Conservation (phyloP, 2,888 invertebrate genomes). For the Drosophila putrida region DNA sequence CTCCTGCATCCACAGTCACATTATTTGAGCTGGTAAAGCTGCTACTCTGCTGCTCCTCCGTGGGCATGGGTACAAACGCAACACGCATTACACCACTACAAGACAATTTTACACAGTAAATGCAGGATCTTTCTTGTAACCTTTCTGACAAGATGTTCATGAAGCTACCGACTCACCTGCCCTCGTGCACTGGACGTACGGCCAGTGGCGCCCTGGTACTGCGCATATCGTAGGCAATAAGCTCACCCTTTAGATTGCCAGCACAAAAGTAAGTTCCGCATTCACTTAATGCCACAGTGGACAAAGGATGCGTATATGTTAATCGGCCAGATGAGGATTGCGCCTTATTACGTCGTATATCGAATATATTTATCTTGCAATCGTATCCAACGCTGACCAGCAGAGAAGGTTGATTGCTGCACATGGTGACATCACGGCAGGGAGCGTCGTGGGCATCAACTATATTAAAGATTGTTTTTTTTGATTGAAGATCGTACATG, state of each 20-base stretch:
- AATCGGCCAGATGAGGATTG: slow-evolving; percentile 71
- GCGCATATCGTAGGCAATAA: slow-evolving; percentile 83
- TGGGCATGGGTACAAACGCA: slow-evolving; percentile 78
- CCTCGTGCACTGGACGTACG: slow-evolving; percentile 77
- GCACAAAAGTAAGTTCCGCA: slow-evolving; percentile 84
- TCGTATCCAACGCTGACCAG: slow-evolving; percentile 85
- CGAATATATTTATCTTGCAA: slow-evolving; percentile 84
- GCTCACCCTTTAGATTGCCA: slow-evolving; percentile 84
- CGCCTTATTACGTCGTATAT: slow-evolving; percentile 80
- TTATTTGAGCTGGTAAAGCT: slow-evolving; percentile 69
- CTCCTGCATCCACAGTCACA: slow-evolving; percentile 32
- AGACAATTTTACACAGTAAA: no score
- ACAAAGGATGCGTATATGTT: slow-evolving; percentile 80
- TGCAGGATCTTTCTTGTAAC: no score
- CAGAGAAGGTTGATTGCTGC: slow-evolving; percentile 75
- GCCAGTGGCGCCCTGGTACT: slow-evolving; percentile 76
- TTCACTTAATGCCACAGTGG: slow-evolving; percentile 82
- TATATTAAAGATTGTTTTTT: slow-evolving; percentile 77
- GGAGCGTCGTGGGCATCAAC: slow-evolving; percentile 83
- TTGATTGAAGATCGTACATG: slow-evolving; percentile 82
- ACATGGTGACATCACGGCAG: slow-evolving; percentile 84
- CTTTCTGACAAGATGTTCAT: no score
- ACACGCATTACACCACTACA: slow-evolving; percentile 75
- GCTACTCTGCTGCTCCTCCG: slow-evolving; percentile 58
- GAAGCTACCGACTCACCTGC: slow-evolving; percentile 27